phyloP scores from a whole-genome alignment of 2,113 vertebrate species.

The Noctilio leporinus region DNA sequence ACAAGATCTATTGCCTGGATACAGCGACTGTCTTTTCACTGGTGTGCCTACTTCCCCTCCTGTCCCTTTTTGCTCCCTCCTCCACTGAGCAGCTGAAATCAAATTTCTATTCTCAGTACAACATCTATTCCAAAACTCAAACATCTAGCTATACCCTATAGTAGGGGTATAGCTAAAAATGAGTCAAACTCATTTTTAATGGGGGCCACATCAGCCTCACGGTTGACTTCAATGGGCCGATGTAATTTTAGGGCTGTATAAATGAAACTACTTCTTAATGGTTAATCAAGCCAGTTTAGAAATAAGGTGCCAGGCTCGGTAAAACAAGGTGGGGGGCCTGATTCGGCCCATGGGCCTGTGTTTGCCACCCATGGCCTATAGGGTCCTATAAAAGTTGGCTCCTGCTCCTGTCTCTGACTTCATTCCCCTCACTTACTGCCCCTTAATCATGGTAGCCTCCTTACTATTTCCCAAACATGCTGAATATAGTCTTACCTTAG shows the following conservation, averaged over 20 bases:
- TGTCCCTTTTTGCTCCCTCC: not conserved
- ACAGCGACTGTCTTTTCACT: not conserved
- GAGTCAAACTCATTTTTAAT: too few species aligned
- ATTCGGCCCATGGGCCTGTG: too few species aligned
- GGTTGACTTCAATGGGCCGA: too few species aligned
- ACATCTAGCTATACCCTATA: too few species aligned
- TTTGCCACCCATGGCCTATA: not conserved
- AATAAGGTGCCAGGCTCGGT: too few species aligned
- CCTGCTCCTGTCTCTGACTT: not conserved
- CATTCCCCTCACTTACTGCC: not conserved
- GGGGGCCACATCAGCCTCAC: too few species aligned
- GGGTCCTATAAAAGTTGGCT: not conserved
- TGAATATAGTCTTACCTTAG: not conserved
- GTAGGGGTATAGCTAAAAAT: too few species aligned
- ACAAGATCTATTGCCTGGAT: not conserved
- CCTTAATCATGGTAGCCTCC: not conserved
- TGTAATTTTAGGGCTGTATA: too few species aligned
- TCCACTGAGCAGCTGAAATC: not conserved
- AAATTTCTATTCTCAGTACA: not conserved
- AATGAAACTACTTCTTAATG: too few species aligned
- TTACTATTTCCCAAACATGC: not conserved
- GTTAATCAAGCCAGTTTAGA: too few species aligned
- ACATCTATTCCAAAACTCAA: not conserved
- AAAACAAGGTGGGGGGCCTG: too few species aligned
- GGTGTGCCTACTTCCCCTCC: not conserved